Base-by-base conservation (phyloP, 2,888 invertebrate genomes). In the Heliconius charithonia region DNA sequence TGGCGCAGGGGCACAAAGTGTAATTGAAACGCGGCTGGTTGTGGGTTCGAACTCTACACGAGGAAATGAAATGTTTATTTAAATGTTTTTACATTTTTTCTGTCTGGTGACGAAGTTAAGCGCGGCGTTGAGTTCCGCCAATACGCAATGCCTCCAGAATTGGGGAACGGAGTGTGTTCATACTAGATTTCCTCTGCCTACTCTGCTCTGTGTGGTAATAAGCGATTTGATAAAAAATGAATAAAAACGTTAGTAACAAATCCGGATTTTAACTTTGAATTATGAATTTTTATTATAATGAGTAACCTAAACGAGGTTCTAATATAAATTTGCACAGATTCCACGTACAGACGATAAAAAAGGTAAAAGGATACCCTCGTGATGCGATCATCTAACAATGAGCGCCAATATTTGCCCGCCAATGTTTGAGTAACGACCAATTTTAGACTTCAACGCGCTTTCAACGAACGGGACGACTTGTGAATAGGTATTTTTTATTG, bases 371-470 rank as follows among this genome's bases (percentile, higher is more conserved):
- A 63, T 27, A 73, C 77, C 77, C 77, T 77, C 73, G 73, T 73
- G 59, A 77, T 41, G 59, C 59, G 77, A 77, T 77, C 73, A 67
- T 67, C 66, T 66, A 51, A 67, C 79, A 67, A 45, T 27, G 73
- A 32, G 59, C 67, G 59, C 25, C 59, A 83, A 85, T 89, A 88
- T 91, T 90, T 89, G 87, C 85, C 85, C 78, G 79, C 85, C 80
- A n/a, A 51, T 89, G 88, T 90, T 90, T 90, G 87, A 88, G 85
- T 84, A 82, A 82, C 85, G 16, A 45, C 86, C 89, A 90, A 90
- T 89, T 90, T 90, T 87, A 89, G 87, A 90, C 90, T 87, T 90
- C 89, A 89, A 88, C 88, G 90, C 88, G 85, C 41, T 37, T 63
- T 27, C 25, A 27, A 22, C 73, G 25, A n/a, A 41, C 62, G 9